phyloP scores from a whole-genome alignment of 2,797 vertebrate genomes.

The Sphaeramia orbicularis region DNA sequence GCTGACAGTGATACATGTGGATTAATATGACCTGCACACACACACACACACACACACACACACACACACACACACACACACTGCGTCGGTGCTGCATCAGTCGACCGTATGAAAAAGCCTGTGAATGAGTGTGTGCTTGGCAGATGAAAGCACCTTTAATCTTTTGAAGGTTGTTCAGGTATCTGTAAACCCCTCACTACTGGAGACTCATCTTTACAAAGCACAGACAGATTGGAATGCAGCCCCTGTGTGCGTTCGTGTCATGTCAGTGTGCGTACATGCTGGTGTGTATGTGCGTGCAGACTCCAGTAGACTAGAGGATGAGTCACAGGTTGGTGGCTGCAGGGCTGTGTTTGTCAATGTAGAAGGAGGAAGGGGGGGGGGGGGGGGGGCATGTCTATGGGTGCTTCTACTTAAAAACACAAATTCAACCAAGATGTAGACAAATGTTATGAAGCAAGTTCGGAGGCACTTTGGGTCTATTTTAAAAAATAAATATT shows the following conservation, averaged over 20 bases:
- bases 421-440: too few relatives aligned
- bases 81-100: not conserved
- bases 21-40: too few relatives aligned
- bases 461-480: too few relatives aligned
- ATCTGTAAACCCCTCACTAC: constrained; percentile 59
- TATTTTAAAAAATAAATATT: too few relatives aligned
- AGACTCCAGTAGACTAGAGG: constrained; percentile 31
- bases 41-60: too few relatives aligned
- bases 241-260: constrained; percentile 3
- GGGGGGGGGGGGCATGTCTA: not conserved
- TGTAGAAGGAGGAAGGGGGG: constrained; percentile 9
- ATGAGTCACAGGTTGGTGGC: constrained; percentile 69
- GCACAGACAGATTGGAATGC: constrained; percentile 59
- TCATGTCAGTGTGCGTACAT: not conserved
- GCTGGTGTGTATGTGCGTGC: constrained; percentile 18
- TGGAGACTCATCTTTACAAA: constrained; percentile 52
- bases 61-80: too few relatives aligned
- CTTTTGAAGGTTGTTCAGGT: constrained; percentile 70
- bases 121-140: not conserved
- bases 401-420: too few relatives aligned
- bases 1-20: too few relatives aligned
- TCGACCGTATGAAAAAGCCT: constrained; percentile 1
- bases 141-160: constrained; percentile 63
- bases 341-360: constrained; percentile 48
- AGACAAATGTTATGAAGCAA: too few relatives aligned